Percentiles rank a stretch among this genome's conserved stretches.
phyloP scores from a whole-genome alignment of 2,888 invertebrate genomes.

The Odontocolon sp. region DNA sequence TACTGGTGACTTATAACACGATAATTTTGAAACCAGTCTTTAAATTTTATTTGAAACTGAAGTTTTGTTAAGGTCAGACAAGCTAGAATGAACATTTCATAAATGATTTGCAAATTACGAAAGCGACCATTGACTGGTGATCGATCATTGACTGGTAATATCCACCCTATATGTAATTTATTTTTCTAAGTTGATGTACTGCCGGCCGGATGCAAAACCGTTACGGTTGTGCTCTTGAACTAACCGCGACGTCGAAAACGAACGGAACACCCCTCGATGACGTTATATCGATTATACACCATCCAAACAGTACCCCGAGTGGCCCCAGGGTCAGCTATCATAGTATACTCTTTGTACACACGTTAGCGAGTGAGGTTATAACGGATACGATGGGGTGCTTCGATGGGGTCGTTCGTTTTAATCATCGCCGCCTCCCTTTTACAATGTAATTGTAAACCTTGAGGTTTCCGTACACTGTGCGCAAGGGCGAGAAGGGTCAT shows the following conservation, averaged over 20 bases:
- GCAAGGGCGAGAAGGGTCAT: neutral
- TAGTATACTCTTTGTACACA: neutral
- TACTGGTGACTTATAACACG: too few relatives aligned
- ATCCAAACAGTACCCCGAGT: slow-evolving; percentile 63
- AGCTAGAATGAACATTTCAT: too few relatives aligned
- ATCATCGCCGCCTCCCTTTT: slow-evolving; percentile 23
- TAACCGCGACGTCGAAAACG: slow-evolving; percentile 14
- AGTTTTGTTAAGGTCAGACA: too few relatives aligned
- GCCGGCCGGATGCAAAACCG: slow-evolving; percentile 32
- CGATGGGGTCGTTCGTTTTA: slow-evolving; percentile 37
- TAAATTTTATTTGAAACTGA: too few relatives aligned
- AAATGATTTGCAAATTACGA: too few relatives aligned
- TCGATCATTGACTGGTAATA: too few relatives aligned
- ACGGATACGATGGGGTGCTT: slow-evolving; percentile 11
- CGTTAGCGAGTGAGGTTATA: neutral
- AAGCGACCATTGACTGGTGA: too few relatives aligned
- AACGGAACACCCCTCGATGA: slow-evolving; percentile 73
- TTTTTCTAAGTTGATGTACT: neutral
- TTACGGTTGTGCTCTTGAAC: slow-evolving; percentile 69
- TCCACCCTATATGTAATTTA: too few relatives aligned
- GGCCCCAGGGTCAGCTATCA: neutral
- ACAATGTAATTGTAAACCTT: slow-evolving; percentile 32
- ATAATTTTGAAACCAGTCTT: too few relatives aligned
- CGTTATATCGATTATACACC: slow-evolving; percentile 77
- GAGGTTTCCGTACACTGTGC: slow-evolving; percentile 31